A percentile compares a stretch with the other conserved stretches of the same genome.
These are phyloP conservation scores for Schlechtendalia chinensis DNA, from an alignment of 1,140 invertebrate species.

Conservation along the genomic window DNA sequence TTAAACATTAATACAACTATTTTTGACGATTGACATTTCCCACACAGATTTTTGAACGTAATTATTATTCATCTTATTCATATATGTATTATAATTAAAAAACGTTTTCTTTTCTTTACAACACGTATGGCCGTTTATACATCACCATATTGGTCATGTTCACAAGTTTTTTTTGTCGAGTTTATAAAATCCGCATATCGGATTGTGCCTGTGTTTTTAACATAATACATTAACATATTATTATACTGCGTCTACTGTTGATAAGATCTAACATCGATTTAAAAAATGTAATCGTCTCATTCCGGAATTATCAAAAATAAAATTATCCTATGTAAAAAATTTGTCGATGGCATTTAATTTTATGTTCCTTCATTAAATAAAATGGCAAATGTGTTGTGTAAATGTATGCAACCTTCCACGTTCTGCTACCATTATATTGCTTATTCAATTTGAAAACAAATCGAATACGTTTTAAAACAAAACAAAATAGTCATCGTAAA, in stretches of 20 bases:
- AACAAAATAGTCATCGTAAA: neutral
- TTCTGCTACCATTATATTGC: neutral
- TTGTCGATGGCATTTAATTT: neutral
- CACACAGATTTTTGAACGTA: too few species aligned
- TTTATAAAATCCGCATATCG: neutral
- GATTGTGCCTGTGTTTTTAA: neutral
- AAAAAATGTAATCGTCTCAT: neutral
- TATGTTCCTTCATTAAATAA: neutral
- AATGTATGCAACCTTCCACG: too few species aligned
- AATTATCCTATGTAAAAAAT: neutral
- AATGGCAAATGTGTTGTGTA: too few species aligned
- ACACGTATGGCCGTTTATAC: too few species aligned
- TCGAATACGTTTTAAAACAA: neutral
- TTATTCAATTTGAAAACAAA: neutral
- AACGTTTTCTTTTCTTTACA: too few species aligned
- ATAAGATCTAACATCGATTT: neutral
- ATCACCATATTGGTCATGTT: neutral
- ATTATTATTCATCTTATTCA: too few species aligned
- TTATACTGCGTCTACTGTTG: neutral
- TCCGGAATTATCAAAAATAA: neutral
- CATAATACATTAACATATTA: neutral
- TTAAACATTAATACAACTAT: too few species aligned
- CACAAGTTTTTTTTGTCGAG: neutral
- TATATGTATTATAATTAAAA: too few species aligned
- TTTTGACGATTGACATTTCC: too few species aligned